These are phyloP conservation scores for Papilio dardanus DNA, from an alignment of 1,140 invertebrate species.

Conservation along the genomic window DNA sequence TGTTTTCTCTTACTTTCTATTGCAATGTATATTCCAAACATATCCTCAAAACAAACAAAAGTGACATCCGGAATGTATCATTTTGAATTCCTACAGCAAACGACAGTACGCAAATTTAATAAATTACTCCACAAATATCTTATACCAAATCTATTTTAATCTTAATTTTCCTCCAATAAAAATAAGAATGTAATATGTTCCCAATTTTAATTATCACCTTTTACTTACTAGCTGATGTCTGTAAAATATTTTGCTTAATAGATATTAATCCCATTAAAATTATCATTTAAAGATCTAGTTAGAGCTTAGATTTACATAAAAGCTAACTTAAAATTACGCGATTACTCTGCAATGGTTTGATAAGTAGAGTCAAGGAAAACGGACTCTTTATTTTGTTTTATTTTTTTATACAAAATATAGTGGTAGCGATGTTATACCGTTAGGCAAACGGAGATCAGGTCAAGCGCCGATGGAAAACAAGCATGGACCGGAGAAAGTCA, in stretches of 20 bases:
- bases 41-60: background rate
- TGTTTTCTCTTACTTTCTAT: slow-evolving; percentile 27
- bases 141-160: background rate
- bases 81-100: background rate
- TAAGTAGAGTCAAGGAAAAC: too few species aligned
- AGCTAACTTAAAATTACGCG: too few species aligned
- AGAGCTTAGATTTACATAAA: too few species aligned
- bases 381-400: too few species aligned
- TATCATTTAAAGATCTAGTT: too few species aligned
- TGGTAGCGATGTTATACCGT: slow-evolving; percentile 39
- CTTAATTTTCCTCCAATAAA: background rate
- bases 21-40: slow-evolving; percentile 14
- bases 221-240: too few species aligned
- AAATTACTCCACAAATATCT: background rate
- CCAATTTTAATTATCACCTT: too few species aligned
- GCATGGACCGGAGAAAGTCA: slow-evolving; percentile 72
- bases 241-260: too few species aligned
- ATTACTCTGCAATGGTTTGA: too few species aligned
- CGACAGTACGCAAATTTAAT: background rate
- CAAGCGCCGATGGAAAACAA: slow-evolving; percentile 60
- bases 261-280: too few species aligned
- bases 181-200: too few species aligned
- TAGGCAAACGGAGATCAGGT: slow-evolving; percentile 51
- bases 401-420: background rate
- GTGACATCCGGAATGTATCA: slow-evolving; percentile 14